Evolutionary conservation across 2,113 vertebrate species (phyloP).

Genomic region (Hippoglossus stenolepis): DNA sequence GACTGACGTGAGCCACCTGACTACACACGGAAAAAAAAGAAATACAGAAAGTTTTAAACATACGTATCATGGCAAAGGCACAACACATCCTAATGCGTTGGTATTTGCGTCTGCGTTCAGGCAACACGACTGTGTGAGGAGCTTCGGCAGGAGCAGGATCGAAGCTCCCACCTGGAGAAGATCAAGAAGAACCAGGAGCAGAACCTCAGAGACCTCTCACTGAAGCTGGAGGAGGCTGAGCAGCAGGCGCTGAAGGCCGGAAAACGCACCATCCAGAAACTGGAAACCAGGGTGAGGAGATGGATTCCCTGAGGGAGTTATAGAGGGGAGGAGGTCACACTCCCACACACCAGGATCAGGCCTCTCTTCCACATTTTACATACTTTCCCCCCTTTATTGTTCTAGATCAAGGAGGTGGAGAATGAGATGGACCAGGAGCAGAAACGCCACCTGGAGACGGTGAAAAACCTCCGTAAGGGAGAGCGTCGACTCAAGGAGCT

Average conservation of each 20-base stretch:
- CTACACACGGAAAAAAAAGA: neutral
- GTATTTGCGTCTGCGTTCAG: constrained; percentile 44
- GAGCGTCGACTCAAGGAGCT: constrained; percentile 78
- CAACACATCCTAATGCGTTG: neutral
- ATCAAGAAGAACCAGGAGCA: constrained; percentile 85
- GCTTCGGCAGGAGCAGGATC: constrained; percentile 81
- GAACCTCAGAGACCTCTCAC: constrained; percentile 79
- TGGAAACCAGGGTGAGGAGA: constrained; percentile 75
- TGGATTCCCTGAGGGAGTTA: no score
- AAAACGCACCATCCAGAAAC: constrained; percentile 78
- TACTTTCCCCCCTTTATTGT: no score
- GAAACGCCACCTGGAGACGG: constrained; percentile 72
- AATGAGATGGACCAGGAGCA: constrained; percentile 76
- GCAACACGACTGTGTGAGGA: constrained; percentile 83
- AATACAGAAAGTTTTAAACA: neutral
- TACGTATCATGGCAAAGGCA: neutral
- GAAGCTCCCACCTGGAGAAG: constrained; percentile 84
- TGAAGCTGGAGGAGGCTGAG: constrained; percentile 82
- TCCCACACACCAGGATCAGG: neutral
- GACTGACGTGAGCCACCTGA: constrained; percentile 66
- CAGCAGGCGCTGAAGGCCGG: constrained; percentile 77
- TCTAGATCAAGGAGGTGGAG: constrained; percentile 80
- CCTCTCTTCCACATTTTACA: neutral
- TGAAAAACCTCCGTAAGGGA: constrained; percentile 78
- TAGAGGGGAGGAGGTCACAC: neutral